Evolutionary conservation across 1,140 invertebrate genomes (phyloP), one percentile per base, ranked within the genome.

Genomic region (Drosophila grimshawi): DNA sequence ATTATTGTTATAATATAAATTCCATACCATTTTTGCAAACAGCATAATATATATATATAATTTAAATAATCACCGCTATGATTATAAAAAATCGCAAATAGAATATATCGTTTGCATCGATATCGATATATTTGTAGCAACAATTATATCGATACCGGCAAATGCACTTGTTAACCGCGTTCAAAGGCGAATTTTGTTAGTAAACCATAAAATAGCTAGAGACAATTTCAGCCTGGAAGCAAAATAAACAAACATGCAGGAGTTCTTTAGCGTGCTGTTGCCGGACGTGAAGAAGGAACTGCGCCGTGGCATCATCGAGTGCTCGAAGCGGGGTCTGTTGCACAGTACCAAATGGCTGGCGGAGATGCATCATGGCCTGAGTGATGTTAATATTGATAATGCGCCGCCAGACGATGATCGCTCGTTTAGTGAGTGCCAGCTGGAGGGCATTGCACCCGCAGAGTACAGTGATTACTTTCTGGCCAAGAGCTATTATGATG

Each of bases 401-500:
- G 94, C 49, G 32, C 81, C 86, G 91, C 43, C 92, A 83, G 82
- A 93, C 6, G 79, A 68, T n/a, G 80, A 78, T 29, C 72, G 52
- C 5, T 86, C 85, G n/a, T 86, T 91, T n/a, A 80, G 78, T 35
- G 45, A 92, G 65, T 72, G 55, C 80, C 61, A 70, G 37, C 43
- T 85, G 45, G 91, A 93, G 69, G 90, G 90, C 4, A 92, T 93
- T 49, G 81, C 81, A 45, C 92, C 94, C 8, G 92, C 94, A 76
- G 95, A 97, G 86, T 94, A 95, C 56, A 96, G 97, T 82, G 93
- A 94, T 5, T 98, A 97, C 89, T 94, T 95, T 32, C 90, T 98
- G 63, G 96, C 97, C 0, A 98, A 97, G 92, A 96, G 95, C 79
- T 98, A 98, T 90, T 99, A 98, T 92, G 97, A 99, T 93, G 93